Conservation (phyloP, 2,888 invertebrate species). For the Parnassius orleans region DNA sequence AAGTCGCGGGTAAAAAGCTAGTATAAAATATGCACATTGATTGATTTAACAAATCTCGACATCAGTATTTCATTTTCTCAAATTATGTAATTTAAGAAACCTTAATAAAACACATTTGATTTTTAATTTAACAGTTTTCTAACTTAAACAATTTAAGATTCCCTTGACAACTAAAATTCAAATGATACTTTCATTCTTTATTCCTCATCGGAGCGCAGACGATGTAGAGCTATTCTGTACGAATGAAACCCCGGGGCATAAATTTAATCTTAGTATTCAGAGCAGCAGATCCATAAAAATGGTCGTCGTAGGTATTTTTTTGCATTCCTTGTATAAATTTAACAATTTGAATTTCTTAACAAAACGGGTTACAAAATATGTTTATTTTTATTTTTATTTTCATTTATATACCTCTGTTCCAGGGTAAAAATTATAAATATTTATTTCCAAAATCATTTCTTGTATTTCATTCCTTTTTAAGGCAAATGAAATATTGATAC, state of each 20-base stretch:
- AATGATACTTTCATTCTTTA: conserved; percentile 74
- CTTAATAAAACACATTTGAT: too few relatives aligned
- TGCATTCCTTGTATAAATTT: conserved; percentile 15
- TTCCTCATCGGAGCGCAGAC: conserved; percentile 62
- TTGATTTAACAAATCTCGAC: too few relatives aligned
- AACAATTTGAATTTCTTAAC: conserved; percentile 9
- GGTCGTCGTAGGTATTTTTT: conserved; percentile 20
- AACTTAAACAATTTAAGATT: background rate
- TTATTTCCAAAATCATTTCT: too few relatives aligned
- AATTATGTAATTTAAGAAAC: too few relatives aligned
- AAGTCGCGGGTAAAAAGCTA: background rate
- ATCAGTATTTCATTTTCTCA: too few relatives aligned
- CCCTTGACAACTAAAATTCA: conserved; percentile 66
- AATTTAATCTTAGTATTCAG: conserved; percentile 76
- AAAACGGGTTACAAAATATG: conserved; percentile 1
- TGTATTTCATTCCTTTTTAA: too few relatives aligned
- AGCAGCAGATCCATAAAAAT: conserved; percentile 70
- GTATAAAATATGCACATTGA: background rate
- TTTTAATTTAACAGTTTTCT: background rate
- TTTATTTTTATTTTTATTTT: background rate
- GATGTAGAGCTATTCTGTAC: conserved; percentile 65
- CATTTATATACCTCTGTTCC: too few relatives aligned
- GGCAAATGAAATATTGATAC: too few relatives aligned
- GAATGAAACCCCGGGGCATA: conserved; percentile 75
- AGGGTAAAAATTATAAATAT: too few relatives aligned